phyloP scores from a whole-genome alignment of 2,888 invertebrate species.

The Dicyrtoma fusca region DNA sequence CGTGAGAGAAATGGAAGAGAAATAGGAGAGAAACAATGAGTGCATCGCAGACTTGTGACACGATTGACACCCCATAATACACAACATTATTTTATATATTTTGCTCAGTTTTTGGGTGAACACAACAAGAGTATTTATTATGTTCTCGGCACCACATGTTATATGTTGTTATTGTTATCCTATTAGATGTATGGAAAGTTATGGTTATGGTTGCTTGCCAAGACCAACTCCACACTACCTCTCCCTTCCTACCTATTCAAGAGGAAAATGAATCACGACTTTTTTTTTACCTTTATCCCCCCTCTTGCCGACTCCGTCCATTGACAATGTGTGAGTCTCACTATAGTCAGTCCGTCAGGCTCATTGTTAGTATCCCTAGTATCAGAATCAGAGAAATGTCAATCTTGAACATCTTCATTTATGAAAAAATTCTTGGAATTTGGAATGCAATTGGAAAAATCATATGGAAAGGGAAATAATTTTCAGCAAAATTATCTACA shows the following conservation, averaged over 20 bases:
- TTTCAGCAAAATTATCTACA: too few relatives aligned
- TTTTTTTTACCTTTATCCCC: slow-evolving; percentile 27
- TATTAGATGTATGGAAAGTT: slow-evolving; percentile 18
- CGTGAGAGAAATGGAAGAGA: too few relatives aligned
- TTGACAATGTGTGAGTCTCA: slow-evolving; percentile 8
- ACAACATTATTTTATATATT: not conserved
- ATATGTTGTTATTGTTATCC: slow-evolving; percentile 25
- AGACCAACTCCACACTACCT: slow-evolving; percentile 23
- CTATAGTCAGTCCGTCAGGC: too few relatives aligned
- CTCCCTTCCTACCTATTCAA: slow-evolving; percentile 7
- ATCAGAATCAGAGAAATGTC: slow-evolving; percentile 4
- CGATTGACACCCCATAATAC: too few relatives aligned
- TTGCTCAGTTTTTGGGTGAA: slow-evolving; percentile 10
- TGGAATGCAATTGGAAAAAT: too few relatives aligned
- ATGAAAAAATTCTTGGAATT: not conserved
- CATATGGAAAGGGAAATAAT: too few relatives aligned
- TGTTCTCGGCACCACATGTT: slow-evolving; percentile 8
- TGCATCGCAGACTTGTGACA: slow-evolving; percentile 9
- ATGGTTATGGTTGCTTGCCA: slow-evolving; percentile 31
- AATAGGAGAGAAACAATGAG: too few relatives aligned
- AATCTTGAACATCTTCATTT: slow-evolving; percentile 17
- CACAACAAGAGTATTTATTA: not conserved
- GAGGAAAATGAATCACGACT: slow-evolving; percentile 32
- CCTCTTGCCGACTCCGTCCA: slow-evolving; percentile 22
- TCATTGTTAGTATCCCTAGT: too few relatives aligned